Base-by-base conservation (phyloP, 2,113 vertebrate species). In the Pelecanoides urinatrix region DNA sequence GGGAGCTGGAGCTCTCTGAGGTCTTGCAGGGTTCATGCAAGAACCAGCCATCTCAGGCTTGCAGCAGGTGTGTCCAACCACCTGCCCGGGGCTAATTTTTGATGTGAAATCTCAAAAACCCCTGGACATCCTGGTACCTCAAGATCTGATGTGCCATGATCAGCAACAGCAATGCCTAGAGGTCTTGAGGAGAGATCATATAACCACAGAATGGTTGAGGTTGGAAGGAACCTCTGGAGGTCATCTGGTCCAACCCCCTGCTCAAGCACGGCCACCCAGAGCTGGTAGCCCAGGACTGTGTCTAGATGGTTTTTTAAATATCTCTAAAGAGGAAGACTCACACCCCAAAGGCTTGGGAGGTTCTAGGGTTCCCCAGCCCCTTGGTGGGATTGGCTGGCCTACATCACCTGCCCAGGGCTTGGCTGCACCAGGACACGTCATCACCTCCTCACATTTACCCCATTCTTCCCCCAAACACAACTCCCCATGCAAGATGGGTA, bases 401-500 rank as follows among this genome's bases (percentile, higher is more conserved):
- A 13, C 13, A 55, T 30, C 29, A 36, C 11, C 45, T 40, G 20
- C 27, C 45, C 26, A 27, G 26, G 32, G 15, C 36, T 59, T 36
- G 9, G 36, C 26, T 30, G 9, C 25, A 73, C 12, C 53, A 29
- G 36, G 55, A 81, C 7, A 22, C 22, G 52, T 20, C 55, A 56
- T 27, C 61, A 25, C 5, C 65, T 36, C 7, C n/a, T 29, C 29
- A 17, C 10, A n/a, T 56, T 16, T 74, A 75, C 32, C 50, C 25
- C 2, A 0, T 47, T 61, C 18, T 59, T 76, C 26, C 50, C 58
- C 26, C 18, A 61, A 40, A 83, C 30, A 38, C 26, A 81, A 15
- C 38, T 86, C 19, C 74, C 45, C 30, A 1, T 2, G 9, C 23
- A 53, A 53, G 6, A 7, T 0, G 16, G 42, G 7, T 1, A 14